A percentile compares a stretch with the other conserved stretches of the same genome.
phyloP scores from a whole-genome alignment of 2,797 vertebrate species.

The Calcarius lapponicus region DNA sequence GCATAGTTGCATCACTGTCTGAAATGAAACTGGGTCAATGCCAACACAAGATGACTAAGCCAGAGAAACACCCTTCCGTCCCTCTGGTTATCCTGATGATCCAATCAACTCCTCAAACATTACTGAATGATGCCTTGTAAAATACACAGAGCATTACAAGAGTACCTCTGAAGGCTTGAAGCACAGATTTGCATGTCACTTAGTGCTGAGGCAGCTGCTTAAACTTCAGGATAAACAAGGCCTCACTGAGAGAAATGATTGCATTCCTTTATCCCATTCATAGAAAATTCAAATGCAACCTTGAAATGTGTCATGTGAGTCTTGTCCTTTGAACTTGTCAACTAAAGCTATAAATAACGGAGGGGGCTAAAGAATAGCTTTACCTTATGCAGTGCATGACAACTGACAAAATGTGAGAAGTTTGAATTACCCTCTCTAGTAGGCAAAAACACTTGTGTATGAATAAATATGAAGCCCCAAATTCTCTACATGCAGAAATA shows the following conservation, averaged over 20 bases:
- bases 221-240: neutral
- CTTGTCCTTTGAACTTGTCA: neutral
- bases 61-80: neutral
- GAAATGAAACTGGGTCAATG: constrained; percentile 26
- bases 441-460: neutral
- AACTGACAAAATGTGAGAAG: neutral
- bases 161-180: neutral
- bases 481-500: neutral
- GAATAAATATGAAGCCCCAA: neutral
- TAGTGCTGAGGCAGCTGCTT: neutral
- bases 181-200: neutral
- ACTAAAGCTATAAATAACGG: neutral
- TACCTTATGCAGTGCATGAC: neutral
- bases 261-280: neutral
- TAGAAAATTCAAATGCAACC: neutral
- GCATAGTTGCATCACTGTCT: neutral
- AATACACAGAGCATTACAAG: neutral
- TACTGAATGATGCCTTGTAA: constrained; percentile 1
- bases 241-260: neutral
- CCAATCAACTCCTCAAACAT: neutral
- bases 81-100: neutral
- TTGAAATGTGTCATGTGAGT: neutral
- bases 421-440: neutral
- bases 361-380: neutral
- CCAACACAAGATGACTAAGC: constrained; percentile 23